Base-by-base conservation (phyloP, 2,888 invertebrate genomes). In the Agapetus fuscipes region DNA sequence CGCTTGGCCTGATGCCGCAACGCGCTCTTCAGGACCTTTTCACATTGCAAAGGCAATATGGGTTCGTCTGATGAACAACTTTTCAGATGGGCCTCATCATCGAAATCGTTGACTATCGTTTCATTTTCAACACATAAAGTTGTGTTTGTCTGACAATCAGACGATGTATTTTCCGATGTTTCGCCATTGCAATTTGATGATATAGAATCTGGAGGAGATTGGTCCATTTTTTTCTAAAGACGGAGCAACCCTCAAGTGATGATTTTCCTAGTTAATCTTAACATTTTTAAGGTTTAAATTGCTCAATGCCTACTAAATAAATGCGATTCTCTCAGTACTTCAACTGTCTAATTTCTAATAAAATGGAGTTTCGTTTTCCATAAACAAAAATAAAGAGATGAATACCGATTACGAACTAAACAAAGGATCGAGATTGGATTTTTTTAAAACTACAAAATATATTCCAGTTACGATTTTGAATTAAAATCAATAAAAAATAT, bases 1-100 rank as follows among this genome's bases (percentile, higher is more conserved):
- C 85, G 67, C 17, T 43, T 43, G 13, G 43, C 36, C 30, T 43
- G 39, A 27, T 43, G 43, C 24, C 39, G 39, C 27, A 43, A 13
- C 6, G 43, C 30, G 26, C 36, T 39, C 32, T 43, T 43, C 9
- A 36, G 31, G 26, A 39, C 35, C 15, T 43, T 39, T 28, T 43
- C 43, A 26, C 38, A 35, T 20, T 27, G 30, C 17, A 33, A 6
- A 14, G 36, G 39, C 29, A 35, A 14, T 28, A 30, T 17, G 3
- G 36, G 14, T 24, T 33, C 39, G 15, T 30, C 32, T 27, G 27
- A 24, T 14, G 17, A 16, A n/a, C 4, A 4, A 26, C 37, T 36
- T 13, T 36, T 34, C 16, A 24, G 26, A 17, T 33, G 33, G 24
- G 12, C 28, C 26, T 37, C 39, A 16, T 31, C 36, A 28, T 28